Base-by-base conservation (phyloP, 2,888 invertebrate genomes). In the Clusia tigrina region DNA sequence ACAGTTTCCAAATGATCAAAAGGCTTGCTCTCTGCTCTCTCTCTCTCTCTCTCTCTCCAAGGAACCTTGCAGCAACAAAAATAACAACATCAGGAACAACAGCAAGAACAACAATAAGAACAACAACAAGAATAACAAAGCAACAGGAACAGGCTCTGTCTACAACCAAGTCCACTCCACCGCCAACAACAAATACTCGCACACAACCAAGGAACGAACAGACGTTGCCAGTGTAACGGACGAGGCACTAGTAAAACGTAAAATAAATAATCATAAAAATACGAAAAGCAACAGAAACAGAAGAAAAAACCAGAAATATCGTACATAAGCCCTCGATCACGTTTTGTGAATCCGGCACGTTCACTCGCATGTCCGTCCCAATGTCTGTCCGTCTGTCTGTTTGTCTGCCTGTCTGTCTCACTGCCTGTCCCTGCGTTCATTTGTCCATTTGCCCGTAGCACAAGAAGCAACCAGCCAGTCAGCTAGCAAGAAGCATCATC, bases 321-420 rank as follows among this genome's bases (percentile, higher is more conserved):
- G 66, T 46, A 64, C 69, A 72, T 72, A 69, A 74, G 71, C 74
- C 74, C 76, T 74, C 72, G 76, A 74, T 74, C 74, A 74, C 74
- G 74, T 74, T 74, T 74, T 75, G 70, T 73, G 75, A 76, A 74
- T 75, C 76, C 42, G 60, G 60, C 60, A 60, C 60, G 60, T 66
- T 46, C 42, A 54, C 42, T 12, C 22, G 10, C 52, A 12, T 52
- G 17, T 52, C 52, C 22, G 20, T 52, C 10, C 52, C 9, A 6
- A 6, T 15, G 12, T 42, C 9, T n/a, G n/a, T n/a, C 42, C 3
- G 32, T 32, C 32, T 32, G 32, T 32, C 32, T 32, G 32, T 32
- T 32, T 12, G 32, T 12, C 32, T 32, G 6, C 32, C 32, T 9
- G 12, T 32, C 32, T 6, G 6, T 32, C 32, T 9, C 12, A 32